Evolutionary conservation across 2,888 invertebrate genomes (phyloP), one percentile per base, ranked within the genome.

Genomic region (Nomada flava): DNA sequence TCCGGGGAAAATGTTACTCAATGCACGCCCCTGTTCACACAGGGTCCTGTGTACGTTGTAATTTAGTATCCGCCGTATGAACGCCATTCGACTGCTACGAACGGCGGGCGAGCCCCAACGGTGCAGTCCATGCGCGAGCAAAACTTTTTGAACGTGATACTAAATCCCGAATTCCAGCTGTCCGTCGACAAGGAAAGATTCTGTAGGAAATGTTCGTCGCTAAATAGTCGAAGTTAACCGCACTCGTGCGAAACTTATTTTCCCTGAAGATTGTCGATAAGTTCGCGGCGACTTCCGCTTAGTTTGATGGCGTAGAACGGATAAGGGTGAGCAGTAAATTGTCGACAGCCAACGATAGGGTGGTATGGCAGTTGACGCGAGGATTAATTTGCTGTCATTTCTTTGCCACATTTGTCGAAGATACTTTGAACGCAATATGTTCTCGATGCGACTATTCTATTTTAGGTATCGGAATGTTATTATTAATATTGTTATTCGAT

Each of bases 1-100:
- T 87, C 86, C 74, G 71, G 87, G 87, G 87, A 71, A 84, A 87
- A 87, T 85, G 87, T 86, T 86, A 79, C 86, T 82, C 85, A 79
- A 87, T 82, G 85, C 79, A 59, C 53, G 57, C 29, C 42, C 55
- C 52, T 53, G 59, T 29, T 71, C 78, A 75, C 76, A 52, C 70
- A 57, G 53, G 53, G 77, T 77, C 63, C 73, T 73, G 63, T 81
- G 79, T 74, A 85, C 83, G 76, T 72, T 80, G 86, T 86, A 85
- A 87, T 87, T 87, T 87, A 87, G 85, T 85, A 77, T 79, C 79
- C 81, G 63, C 71, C 75, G 77, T 81, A 82, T 80, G 83, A 86
- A 83, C 79, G 70, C 74, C 65, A 59, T 57, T 74, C 70, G 59
- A 13, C 53, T 53, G 23, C 55, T 64, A 55, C 68, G 55, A 59